These are phyloP conservation scores for Ibycter americanus DNA, from an alignment of 2,797 vertebrate species.

Conservation along the genomic window DNA sequence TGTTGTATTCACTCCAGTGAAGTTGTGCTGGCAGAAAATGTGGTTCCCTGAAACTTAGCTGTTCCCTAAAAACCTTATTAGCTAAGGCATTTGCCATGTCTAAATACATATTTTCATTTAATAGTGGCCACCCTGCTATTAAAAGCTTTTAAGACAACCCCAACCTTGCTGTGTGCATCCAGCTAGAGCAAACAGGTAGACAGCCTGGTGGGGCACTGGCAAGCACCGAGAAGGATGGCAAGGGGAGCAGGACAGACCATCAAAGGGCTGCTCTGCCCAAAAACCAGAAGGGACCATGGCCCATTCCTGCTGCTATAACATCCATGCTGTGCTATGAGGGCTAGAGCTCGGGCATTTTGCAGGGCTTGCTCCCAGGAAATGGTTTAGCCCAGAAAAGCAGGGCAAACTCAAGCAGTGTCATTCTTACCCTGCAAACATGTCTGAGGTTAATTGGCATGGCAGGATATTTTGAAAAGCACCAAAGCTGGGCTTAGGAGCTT, in stretches of 20 bases:
- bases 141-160: not conserved
- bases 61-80: not conserved
- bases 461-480: not conserved
- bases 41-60: not conserved
- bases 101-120: not conserved
- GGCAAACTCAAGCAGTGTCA: not conserved
- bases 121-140: not conserved
- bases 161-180: not conserved
- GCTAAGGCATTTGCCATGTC: not conserved
- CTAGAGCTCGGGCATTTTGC: rapidly evolving
- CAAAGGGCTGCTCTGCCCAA: not conserved
- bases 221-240: not conserved
- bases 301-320: not conserved
- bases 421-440: not conserved
- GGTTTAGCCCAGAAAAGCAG: not conserved
- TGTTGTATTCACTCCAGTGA: not conserved
- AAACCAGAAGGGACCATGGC: not conserved
- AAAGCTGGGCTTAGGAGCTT: not conserved
- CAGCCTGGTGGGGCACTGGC: not conserved
- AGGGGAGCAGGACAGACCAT: not conserved
- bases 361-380: not conserved
- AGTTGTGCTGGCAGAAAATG: not conserved
- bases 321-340: not conserved
- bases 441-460: not conserved
- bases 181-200: not conserved